Conservation (phyloP, 2,797 vertebrate genomes). For the Malacoctenus gilli region DNA sequence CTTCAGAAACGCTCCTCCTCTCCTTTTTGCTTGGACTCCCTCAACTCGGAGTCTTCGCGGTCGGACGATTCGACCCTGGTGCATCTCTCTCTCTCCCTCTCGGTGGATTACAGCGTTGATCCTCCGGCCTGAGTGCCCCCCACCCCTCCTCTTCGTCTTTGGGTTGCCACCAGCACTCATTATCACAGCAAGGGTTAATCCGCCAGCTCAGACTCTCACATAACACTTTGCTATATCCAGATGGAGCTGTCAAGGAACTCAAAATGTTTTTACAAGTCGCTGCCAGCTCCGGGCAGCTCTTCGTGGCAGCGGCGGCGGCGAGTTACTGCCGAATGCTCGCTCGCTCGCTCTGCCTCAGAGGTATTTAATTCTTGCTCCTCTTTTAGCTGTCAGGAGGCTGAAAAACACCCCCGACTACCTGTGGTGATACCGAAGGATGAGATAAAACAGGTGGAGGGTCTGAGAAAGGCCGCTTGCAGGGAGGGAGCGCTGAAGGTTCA, state of each 20-base stretch:
- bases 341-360: conserved; percentile 31
- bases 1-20: conserved; percentile 23
- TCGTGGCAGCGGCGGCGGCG: conserved; percentile 18
- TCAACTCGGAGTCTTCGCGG: conserved; percentile 8
- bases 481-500: too few relatives aligned
- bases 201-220: conserved; percentile 27
- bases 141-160: too few relatives aligned
- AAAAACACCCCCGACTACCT: background rate
- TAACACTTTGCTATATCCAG: conserved; percentile 28
- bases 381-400: background rate
- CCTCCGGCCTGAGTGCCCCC: conserved; percentile 6
- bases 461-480: too few relatives aligned
- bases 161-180: conserved; percentile 31
- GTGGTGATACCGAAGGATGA: background rate
- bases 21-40: conserved; percentile 13
- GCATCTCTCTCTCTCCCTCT: conserved; percentile 16
- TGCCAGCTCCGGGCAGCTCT: background rate
- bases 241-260: conserved; percentile 47
- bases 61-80: too few relatives aligned
- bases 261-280: conserved; percentile 18
- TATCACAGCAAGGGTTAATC: conserved; percentile 55
- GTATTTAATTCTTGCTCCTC: conserved; percentile 7
- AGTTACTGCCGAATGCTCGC: conserved; percentile 28
- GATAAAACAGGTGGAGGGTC: too few relatives aligned
- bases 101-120: conserved; percentile 30